phyloP scores from a whole-genome alignment of 2,797 vertebrate species.

The Amniataba percoides region DNA sequence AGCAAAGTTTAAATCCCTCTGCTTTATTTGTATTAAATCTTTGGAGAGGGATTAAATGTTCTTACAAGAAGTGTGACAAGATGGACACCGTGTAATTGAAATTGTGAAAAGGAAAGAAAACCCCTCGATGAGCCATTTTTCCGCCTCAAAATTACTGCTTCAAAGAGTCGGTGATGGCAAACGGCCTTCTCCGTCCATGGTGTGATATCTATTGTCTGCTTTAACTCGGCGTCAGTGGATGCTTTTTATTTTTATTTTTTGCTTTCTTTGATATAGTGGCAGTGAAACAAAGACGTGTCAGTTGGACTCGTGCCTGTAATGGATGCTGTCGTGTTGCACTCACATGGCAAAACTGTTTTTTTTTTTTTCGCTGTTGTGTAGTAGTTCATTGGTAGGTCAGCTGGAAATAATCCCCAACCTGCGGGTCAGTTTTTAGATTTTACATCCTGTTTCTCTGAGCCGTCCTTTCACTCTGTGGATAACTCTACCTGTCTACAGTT shows the following conservation, averaged over 20 bases:
- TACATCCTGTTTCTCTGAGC: not conserved
- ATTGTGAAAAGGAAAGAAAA: not conserved
- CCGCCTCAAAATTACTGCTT: not conserved
- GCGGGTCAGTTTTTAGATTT: not conserved
- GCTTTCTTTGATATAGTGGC: not conserved
- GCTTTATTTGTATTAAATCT: not conserved
- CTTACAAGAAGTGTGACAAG: conserved; percentile 17
- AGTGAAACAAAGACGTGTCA: not conserved
- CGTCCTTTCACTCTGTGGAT: not conserved
- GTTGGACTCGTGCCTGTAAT: not conserved
- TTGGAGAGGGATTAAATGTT: not conserved
- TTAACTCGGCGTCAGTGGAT: not conserved
- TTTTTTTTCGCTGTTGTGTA: not conserved
- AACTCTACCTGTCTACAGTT: not conserved
- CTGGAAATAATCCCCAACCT: not conserved
- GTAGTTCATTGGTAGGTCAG: not conserved
- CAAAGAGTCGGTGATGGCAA: not conserved
- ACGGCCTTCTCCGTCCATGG: not conserved
- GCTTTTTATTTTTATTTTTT: not conserved
- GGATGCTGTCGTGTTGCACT: not conserved
- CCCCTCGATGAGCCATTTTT: not conserved
- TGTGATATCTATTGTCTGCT: not conserved
- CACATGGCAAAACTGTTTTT: not conserved
- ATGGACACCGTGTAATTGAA: not conserved
- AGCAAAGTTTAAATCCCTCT: not conserved